phyloP scores from a whole-genome alignment of 2,797 vertebrate genomes.

The Eidolon dupreanum region DNA sequence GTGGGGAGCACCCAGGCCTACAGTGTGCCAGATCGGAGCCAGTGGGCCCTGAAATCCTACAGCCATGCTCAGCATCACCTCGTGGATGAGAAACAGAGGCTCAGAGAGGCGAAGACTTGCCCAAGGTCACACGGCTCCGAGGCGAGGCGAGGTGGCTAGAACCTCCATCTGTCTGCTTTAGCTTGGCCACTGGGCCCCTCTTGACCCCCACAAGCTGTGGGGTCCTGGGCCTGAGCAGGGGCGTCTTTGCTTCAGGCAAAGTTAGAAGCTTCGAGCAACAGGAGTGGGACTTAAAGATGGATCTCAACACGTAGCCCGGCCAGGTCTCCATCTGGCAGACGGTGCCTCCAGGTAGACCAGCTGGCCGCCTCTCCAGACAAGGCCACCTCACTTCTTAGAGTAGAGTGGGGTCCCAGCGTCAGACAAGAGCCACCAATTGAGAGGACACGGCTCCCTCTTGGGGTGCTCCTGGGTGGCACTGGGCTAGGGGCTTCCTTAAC shows the following conservation, averaged over 20 bases:
- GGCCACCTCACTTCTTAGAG: neutral
- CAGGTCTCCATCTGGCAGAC: accelerated
- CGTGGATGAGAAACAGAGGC: neutral
- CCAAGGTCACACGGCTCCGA: neutral
- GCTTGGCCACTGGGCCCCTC: neutral
- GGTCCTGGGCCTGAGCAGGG: neutral
- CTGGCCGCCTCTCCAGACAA: neutral
- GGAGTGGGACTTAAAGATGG: accelerated
- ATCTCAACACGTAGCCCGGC: accelerated
- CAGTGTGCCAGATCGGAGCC: accelerated
- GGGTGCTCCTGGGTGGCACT: neutral
- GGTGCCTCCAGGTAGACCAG: neutral
- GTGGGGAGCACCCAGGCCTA: neutral
- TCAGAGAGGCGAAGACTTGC: neutral
- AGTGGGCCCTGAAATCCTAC: accelerated
- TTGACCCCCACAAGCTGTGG: neutral
- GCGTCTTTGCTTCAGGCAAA: neutral
- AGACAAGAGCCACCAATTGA: neutral
- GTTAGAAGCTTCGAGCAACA: neutral
- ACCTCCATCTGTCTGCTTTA: neutral
- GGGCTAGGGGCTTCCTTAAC: no score
- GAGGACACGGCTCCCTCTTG: no score
- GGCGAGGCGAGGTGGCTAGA: accelerated
- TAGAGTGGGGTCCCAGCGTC: accelerated
- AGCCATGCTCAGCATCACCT: neutral